Evolutionary conservation across 64 coral and sea anemone genomes (phyloP).

Genomic region (Hydrozoanthus tunicans): DNA sequence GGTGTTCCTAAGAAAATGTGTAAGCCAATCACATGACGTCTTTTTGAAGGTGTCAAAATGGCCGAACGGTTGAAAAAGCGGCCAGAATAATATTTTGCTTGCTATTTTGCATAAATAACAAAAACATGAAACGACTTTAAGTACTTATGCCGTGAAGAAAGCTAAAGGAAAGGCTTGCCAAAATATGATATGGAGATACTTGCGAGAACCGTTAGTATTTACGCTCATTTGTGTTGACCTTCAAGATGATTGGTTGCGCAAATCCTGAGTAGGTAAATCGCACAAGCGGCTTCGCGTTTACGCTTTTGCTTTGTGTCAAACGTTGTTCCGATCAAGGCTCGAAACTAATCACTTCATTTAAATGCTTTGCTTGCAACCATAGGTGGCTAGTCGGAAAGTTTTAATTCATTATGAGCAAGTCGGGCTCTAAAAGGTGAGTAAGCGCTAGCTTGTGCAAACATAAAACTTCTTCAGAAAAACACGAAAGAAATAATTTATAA

Average conservation of each 20-base stretch:
- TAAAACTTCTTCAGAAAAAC: background rate
- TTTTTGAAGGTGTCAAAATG: constrained; percentile 73
- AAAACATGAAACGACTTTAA: background rate
- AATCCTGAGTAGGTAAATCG: background rate
- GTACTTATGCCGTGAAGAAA: background rate
- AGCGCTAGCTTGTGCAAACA: background rate
- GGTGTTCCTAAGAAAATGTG: constrained; percentile 8
- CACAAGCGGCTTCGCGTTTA: constrained; percentile 19
- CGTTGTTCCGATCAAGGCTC: background rate
- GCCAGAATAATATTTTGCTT: background rate
- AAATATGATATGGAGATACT: background rate
- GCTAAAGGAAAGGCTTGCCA: too few species aligned
- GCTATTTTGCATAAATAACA: constrained; percentile 19
- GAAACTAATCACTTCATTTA: background rate
- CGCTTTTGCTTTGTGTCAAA: background rate
- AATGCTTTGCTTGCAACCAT: constrained; percentile 39
- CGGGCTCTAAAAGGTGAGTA: constrained; percentile 69
- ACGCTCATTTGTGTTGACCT: too few species aligned
- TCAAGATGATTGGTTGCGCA: background rate
- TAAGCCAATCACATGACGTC: constrained; percentile 65
- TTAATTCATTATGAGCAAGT: constrained; percentile 67
- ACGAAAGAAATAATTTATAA: too few species aligned
- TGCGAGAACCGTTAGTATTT: background rate
- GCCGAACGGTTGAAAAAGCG: constrained; percentile 23
- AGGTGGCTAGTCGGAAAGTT: background rate